phyloP scores from a whole-genome alignment of 2,888 invertebrate genomes.

The Torymus tubicola region DNA sequence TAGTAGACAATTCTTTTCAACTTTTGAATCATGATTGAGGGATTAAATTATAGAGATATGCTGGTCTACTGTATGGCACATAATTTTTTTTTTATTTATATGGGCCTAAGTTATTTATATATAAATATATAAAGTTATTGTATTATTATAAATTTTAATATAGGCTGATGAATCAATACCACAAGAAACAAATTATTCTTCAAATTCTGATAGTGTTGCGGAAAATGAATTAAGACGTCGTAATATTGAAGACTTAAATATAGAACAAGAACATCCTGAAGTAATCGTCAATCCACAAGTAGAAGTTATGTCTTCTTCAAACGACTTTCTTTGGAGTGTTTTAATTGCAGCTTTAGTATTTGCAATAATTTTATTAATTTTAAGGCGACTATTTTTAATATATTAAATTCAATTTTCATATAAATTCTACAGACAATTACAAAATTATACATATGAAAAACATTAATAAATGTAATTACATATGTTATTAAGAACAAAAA shows the following conservation, averaged over 20 bases:
- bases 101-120: too few species aligned
- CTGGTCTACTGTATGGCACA: too few species aligned
- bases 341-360: conserved; percentile 76
- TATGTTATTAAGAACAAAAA: conserved; percentile 61
- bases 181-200: conserved; percentile 61
- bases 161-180: conserved; percentile 69
- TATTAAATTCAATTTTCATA: conserved; percentile 63
- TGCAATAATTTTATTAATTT: conserved; percentile 76
- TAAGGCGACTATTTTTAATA: conserved; percentile 77
- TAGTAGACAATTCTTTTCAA: too few species aligned
- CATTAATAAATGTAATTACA: conserved; percentile 53
- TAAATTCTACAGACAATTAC: neutral
- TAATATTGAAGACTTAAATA: conserved; percentile 58
- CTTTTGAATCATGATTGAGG: too few species aligned
- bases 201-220: conserved; percentile 56
- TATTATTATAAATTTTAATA: conserved; percentile 5
- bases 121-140: neutral
- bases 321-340: conserved; percentile 78
- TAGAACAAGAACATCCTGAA: conserved; percentile 69
- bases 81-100: too few species aligned
- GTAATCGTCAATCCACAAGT: conserved; percentile 68
- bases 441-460: conserved; percentile 23
- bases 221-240: conserved; percentile 68
- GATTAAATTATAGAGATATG: too few species aligned
- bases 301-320: conserved; percentile 73